phyloP scores from a whole-genome alignment of 2,888 invertebrate genomes.

The Dastarcus helophoroides region DNA sequence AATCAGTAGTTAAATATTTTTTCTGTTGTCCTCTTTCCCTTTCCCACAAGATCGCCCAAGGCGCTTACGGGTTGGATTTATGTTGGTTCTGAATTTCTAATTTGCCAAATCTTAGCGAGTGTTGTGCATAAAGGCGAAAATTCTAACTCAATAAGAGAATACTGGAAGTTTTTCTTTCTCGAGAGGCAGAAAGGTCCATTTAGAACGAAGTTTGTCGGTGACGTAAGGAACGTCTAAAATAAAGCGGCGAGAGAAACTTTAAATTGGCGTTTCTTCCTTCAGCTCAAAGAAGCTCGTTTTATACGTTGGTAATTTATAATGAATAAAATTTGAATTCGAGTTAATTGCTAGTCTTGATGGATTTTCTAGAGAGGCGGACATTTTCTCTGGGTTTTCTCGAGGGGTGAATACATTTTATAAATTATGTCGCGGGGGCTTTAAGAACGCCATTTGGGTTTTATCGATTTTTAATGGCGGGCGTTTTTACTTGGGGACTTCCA shows the following conservation, averaged over 20 bases:
- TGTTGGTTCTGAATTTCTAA: no score
- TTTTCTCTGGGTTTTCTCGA: slow-evolving; percentile 28
- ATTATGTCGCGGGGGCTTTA: slow-evolving; percentile 30
- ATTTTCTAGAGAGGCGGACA: slow-evolving; percentile 30
- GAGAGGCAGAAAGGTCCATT: slow-evolving; percentile 1
- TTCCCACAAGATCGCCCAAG: no score
- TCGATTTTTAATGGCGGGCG: slow-evolving; percentile 32
- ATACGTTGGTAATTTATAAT: slow-evolving; percentile 39
- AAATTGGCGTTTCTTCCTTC: slow-evolving; percentile 37
- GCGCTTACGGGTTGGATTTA: no score
- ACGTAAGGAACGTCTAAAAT: slow-evolving; percentile 3
- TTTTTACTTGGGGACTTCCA: slow-evolving; percentile 21
- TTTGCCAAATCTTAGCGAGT: no score
- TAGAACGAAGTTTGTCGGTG: slow-evolving; percentile 2
- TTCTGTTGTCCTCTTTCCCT: no score
- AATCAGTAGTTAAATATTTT: no score
- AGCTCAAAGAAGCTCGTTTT: slow-evolving; percentile 37
- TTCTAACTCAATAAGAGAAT: no score
- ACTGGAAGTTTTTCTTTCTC: no score
- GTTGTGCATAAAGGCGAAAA: no score
- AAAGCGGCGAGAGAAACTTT: slow-evolving; percentile 27
- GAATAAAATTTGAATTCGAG: slow-evolving; percentile 40
- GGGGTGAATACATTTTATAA: slow-evolving; percentile 34
- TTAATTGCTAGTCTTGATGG: slow-evolving; percentile 39
- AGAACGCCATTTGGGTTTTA: slow-evolving; percentile 35